These are phyloP conservation scores for Gymnothorax reevesii DNA, from an alignment of 2,797 vertebrate species.

Conservation along the genomic window DNA sequence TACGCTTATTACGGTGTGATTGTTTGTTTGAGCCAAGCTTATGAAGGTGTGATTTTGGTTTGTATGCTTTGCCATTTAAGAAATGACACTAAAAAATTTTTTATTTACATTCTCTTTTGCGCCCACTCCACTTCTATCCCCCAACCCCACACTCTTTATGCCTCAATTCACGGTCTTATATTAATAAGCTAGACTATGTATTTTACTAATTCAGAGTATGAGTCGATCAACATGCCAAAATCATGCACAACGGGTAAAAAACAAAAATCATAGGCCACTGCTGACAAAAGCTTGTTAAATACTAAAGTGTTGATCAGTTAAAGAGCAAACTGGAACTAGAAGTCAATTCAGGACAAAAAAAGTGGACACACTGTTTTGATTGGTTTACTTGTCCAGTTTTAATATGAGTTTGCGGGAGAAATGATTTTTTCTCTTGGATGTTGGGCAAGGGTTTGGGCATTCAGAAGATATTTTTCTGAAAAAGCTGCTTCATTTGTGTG, in stretches of 20 bases:
- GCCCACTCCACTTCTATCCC: neutral
- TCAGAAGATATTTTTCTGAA: no score
- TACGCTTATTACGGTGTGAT: no score
- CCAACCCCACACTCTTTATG: neutral
- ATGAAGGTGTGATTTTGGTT: no score
- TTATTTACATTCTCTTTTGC: no score
- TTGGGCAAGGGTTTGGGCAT: no score
- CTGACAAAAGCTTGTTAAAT: conserved; percentile 34
- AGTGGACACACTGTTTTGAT: conserved; percentile 27
- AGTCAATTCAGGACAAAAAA: conserved; percentile 35
- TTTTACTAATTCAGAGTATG: conserved; percentile 31
- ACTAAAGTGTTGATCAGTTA: conserved; percentile 30
- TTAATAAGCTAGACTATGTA: conserved; percentile 5
- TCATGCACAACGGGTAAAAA: conserved; percentile 18
- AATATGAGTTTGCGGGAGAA: no score
- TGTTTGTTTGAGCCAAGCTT: no score
- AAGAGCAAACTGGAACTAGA: conserved; percentile 26
- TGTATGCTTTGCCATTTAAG: no score
- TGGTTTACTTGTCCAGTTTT: neutral
- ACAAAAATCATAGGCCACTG: conserved; percentile 28
- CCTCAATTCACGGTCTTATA: neutral
- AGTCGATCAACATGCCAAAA: conserved; percentile 35
- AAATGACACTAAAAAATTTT: no score
- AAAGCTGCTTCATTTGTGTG: no score
- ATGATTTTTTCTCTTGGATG: no score